These are phyloP conservation scores for Papilio xuthus DNA, from an alignment of 1,140 invertebrate genomes.

Conservation along the genomic window DNA sequence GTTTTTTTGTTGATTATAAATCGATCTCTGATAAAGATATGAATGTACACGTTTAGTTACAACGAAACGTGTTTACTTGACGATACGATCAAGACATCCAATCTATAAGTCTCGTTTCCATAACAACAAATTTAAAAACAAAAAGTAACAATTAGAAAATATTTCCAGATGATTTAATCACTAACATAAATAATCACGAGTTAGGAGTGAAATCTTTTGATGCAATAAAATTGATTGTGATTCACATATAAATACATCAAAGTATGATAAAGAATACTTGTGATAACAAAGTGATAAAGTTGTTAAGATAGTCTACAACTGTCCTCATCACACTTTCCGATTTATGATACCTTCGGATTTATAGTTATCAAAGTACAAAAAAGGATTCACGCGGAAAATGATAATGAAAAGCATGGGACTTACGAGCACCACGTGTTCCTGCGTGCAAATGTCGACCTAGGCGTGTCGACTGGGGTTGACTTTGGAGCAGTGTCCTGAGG, in stretches of 20 bases:
- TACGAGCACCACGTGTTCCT: slow-evolving; percentile 82
- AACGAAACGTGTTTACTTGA: background rate
- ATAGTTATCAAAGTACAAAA: slow-evolving; percentile 24
- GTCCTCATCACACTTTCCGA: no score
- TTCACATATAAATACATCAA: slow-evolving; percentile 7
- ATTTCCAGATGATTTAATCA: background rate
- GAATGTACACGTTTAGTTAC: background rate
- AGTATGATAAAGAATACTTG: slow-evolving; percentile 24
- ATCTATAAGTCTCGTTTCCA: slow-evolving; percentile 9
- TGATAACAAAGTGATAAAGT: slow-evolving; percentile 30
- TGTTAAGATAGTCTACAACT: slow-evolving; percentile 29
- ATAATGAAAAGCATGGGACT: slow-evolving; percentile 52
- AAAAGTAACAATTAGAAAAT: background rate
- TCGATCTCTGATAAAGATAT: background rate
- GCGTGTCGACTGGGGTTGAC: slow-evolving; percentile 53
- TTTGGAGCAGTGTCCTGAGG: slow-evolving; percentile 59
- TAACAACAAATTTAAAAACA: slow-evolving; percentile 5
- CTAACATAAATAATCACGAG: slow-evolving; percentile 12
- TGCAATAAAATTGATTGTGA: slow-evolving; percentile 16
- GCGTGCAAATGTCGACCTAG: slow-evolving; percentile 63
- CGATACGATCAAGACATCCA: background rate
- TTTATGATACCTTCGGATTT: slow-evolving; percentile 4
- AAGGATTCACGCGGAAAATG: slow-evolving; percentile 29
- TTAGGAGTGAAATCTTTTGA: background rate
- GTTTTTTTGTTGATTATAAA: background rate